Percentiles rank a stretch among this genome's conserved stretches.
phyloP scores from a whole-genome alignment of 1,140 invertebrate species.

The Archivesica marissinica region DNA sequence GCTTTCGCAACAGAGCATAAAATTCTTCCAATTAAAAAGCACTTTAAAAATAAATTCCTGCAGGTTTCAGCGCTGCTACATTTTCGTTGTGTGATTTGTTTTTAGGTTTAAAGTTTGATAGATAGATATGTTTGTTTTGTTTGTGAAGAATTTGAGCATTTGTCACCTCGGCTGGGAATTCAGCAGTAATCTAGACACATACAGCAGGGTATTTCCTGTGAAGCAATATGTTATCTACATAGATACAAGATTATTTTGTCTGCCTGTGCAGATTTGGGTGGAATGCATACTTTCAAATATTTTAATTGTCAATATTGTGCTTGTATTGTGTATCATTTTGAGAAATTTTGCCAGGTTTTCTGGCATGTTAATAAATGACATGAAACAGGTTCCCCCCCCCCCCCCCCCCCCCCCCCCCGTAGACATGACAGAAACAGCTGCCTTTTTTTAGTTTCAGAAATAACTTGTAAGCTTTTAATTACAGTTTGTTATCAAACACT shows the following conservation, averaged over 20 bases:
- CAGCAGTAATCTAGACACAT: slow-evolving; percentile 27
- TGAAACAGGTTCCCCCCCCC: too few species aligned
- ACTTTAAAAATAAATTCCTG: slow-evolving; percentile 17
- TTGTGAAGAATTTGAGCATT: slow-evolving; percentile 33
- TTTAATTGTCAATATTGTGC: too few species aligned
- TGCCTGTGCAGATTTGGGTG: slow-evolving; percentile 4
- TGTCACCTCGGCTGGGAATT: slow-evolving; percentile 45
- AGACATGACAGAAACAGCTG: too few species aligned
- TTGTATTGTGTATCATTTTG: too few species aligned
- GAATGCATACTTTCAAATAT: too few species aligned
- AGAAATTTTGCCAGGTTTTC: too few species aligned
- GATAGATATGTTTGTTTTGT: slow-evolving; percentile 46
- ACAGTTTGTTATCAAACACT: too few species aligned
- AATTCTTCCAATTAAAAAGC: slow-evolving; percentile 19
- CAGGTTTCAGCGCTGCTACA: slow-evolving; percentile 6
- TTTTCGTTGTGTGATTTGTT: not conserved
- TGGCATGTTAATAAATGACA: too few species aligned
- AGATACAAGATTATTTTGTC: slow-evolving; percentile 17
- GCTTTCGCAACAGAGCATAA: not conserved
- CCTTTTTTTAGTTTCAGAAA: too few species aligned
- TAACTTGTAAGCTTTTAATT: too few species aligned
- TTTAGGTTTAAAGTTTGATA: slow-evolving; percentile 33
- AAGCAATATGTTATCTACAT: slow-evolving; percentile 1
- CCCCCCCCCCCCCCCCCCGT: too few species aligned
- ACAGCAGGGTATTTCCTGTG: slow-evolving; percentile 6